phyloP scores from a whole-genome alignment of 2,113 vertebrate genomes.

The Cebus imitator region DNA sequence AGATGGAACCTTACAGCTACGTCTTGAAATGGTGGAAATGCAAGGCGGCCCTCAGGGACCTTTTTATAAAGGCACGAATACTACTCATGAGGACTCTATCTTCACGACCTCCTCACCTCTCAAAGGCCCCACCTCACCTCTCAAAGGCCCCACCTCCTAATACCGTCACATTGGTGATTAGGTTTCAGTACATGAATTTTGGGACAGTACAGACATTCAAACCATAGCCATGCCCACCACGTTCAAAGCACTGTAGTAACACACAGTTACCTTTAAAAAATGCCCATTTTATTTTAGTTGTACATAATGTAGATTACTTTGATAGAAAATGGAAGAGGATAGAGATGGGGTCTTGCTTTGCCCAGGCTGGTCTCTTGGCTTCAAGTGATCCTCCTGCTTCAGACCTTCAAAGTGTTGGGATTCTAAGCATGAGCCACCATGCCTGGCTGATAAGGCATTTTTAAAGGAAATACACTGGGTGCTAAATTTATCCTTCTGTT shows the following conservation, averaged over 20 bases:
- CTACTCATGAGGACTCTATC: background rate
- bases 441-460: background rate
- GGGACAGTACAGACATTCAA: background rate
- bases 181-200: background rate
- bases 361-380: background rate
- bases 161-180: background rate
- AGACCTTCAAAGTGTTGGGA: background rate
- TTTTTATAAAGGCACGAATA: background rate
- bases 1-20: background rate
- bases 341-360: background rate
- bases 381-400: background rate
- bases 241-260: background rate
- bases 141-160: background rate
- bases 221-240: background rate
- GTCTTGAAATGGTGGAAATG: background rate
- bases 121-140: background rate
- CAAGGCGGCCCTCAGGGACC: background rate
- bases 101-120: background rate
- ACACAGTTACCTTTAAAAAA: conserved; percentile 5
- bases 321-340: background rate
- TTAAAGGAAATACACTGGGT: background rate
- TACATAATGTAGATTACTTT: background rate
- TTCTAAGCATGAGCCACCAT: background rate
- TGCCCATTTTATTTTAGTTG: conserved; percentile 7
- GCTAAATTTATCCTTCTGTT: background rate